These are phyloP conservation scores for Paedocypris sp. DNA, from an alignment of 2,113 vertebrate species.

Conservation along the genomic window DNA sequence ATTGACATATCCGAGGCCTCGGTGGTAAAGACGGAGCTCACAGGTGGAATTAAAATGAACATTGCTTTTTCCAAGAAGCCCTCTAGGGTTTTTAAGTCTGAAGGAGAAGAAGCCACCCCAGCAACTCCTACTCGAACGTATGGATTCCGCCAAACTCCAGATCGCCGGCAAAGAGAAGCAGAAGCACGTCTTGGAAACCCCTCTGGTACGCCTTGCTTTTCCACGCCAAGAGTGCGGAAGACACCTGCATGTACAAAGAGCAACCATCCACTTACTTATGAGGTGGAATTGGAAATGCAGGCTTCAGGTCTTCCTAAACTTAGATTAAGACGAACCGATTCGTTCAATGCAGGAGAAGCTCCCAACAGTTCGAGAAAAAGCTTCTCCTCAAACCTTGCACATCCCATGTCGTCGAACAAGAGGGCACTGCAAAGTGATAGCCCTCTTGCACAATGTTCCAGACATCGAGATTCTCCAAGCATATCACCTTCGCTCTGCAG, in stretches of 20 bases:
- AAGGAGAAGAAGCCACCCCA: neutral
- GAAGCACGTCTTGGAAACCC: slow-evolving; percentile 58
- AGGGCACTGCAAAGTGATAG: slow-evolving; percentile 55
- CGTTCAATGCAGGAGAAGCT: slow-evolving; percentile 42
- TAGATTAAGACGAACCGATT: slow-evolving; percentile 68
- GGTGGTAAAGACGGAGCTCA: slow-evolving; percentile 23
- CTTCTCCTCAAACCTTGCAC: slow-evolving; percentile 29
- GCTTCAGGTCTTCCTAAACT: slow-evolving; percentile 81
- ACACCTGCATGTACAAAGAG: slow-evolving; percentile 15
- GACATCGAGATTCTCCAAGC: slow-evolving; percentile 57
- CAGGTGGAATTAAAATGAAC: slow-evolving; percentile 23
- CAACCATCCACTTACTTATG: slow-evolving; percentile 52
- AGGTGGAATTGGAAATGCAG: slow-evolving; percentile 82
- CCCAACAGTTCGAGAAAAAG: slow-evolving; percentile 31
- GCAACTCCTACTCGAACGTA: slow-evolving; percentile 39
- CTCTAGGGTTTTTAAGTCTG: neutral
- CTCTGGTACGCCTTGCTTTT: slow-evolving; percentile 30
- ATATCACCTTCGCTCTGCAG: slow-evolving; percentile 62
- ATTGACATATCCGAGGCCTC: slow-evolving; percentile 33
- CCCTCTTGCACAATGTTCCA: slow-evolving; percentile 51
- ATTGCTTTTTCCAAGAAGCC: slow-evolving; percentile 24
- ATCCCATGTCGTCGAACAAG: neutral
- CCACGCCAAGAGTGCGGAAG: slow-evolving; percentile 39
- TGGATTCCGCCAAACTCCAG: slow-evolving; percentile 60
- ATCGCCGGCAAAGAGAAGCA: slow-evolving; percentile 67